Conservation (phyloP, 1,140 invertebrate species). For the Hyposmocoma kahamanoa region DNA sequence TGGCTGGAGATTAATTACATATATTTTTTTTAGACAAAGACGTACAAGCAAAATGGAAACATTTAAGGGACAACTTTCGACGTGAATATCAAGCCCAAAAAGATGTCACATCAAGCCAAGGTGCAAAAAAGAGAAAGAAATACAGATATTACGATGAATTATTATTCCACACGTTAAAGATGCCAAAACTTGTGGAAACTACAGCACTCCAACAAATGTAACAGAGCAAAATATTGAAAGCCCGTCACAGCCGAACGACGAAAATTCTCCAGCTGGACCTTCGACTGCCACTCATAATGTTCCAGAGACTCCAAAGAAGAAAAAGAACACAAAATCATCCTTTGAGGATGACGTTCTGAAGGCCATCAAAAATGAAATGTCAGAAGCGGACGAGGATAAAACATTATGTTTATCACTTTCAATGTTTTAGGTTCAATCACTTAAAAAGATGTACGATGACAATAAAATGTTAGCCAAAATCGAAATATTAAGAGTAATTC, state of each 20-base stretch:
- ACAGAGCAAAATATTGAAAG: background rate
- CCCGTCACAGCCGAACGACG: too few relatives aligned
- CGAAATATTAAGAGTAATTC: conserved; percentile 13
- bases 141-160: conserved; percentile 13
- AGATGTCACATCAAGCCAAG: conserved; percentile 1
- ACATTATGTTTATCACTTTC: conserved; percentile 13
- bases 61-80: conserved; percentile 11
- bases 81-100: conserved; percentile 10
- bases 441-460: conserved; percentile 14
- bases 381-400: conserved; percentile 9
- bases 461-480: conserved; percentile 13
- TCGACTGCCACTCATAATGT: background rate
- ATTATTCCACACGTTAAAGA: conserved; percentile 10
- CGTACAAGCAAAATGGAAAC: conserved; percentile 9
- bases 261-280: background rate
- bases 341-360: conserved; percentile 2
- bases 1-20: background rate
- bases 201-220: background rate
- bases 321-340: background rate
- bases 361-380: conserved; percentile 1
- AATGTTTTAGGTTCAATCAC: conserved; percentile 9
- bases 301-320: background rate
- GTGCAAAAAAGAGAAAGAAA: conserved; percentile 13
- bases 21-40: conserved; percentile 7
- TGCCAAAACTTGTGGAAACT: conserved; percentile 8